Conservation (phyloP, 2,113 vertebrate genomes). For the Chaetodon auriga region DNA sequence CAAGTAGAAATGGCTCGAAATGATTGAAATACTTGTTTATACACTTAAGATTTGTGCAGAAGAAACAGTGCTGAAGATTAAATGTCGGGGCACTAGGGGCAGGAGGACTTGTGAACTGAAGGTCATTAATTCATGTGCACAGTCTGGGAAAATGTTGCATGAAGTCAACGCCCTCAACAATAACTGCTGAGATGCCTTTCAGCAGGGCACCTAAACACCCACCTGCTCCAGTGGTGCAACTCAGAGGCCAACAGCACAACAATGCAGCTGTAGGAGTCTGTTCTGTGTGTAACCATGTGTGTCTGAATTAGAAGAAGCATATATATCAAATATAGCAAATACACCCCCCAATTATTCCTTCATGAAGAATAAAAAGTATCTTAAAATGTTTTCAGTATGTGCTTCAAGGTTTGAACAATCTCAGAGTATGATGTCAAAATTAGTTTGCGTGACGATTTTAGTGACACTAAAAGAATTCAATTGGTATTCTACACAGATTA, state of each 20-base stretch:
- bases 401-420: conserved; percentile 27
- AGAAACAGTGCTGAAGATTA: neutral
- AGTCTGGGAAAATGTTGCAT: conserved; percentile 13
- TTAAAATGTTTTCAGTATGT: conserved; percentile 13
- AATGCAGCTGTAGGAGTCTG: neutral
- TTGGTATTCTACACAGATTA: conserved; percentile 30
- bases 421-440: conserved; percentile 32
- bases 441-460: conserved; percentile 19
- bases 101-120: neutral
- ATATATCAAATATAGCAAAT: neutral
- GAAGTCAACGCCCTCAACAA: neutral
- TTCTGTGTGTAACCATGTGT: conserved; percentile 1
- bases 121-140: conserved; percentile 26
- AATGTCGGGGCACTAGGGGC: neutral
- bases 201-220: conserved; percentile 11
- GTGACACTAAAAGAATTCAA: conserved; percentile 36
- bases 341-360: conserved; percentile 2
- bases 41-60: neutral
- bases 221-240: conserved; percentile 7
- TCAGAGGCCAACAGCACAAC: conserved; percentile 15
- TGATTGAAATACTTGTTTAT: neutral
- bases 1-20: neutral
- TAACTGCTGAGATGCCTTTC: conserved; percentile 1
- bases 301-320: conserved; percentile 1
- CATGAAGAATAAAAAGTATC: conserved; percentile 27